Conservation (phyloP, 2,888 invertebrate genomes). For the Polyploca ridens region DNA sequence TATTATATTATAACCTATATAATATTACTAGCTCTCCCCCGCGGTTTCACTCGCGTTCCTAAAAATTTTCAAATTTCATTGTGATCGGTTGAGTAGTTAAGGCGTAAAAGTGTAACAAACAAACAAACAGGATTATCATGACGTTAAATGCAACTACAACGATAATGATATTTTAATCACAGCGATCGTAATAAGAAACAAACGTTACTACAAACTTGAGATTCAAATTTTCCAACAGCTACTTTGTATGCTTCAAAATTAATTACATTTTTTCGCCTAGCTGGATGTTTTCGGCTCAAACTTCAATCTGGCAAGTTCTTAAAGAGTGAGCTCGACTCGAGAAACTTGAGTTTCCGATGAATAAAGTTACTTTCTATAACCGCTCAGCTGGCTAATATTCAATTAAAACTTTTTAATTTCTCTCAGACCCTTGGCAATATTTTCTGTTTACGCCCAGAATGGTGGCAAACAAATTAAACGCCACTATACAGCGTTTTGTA, state of each 20-base stretch:
- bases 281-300: slow-evolving; percentile 47
- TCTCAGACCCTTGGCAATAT: slow-evolving; percentile 63
- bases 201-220: neutral
- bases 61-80: too few relatives aligned
- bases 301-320: slow-evolving; percentile 56
- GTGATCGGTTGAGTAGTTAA: too few relatives aligned
- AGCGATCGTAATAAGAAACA: neutral
- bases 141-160: neutral
- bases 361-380: slow-evolving; percentile 57
- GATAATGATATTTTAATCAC: neutral
- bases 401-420: slow-evolving; percentile 80
- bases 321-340: slow-evolving; percentile 36
- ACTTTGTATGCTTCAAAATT: slow-evolving; percentile 44
- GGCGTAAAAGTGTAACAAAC: too few relatives aligned
- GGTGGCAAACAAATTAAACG: slow-evolving; percentile 54
- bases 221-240: neutral
- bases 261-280: slow-evolving; percentile 52
- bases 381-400: slow-evolving; percentile 75
- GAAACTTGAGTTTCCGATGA: slow-evolving; percentile 38
- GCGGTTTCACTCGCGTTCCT: too few relatives aligned
- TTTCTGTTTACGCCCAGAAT: slow-evolving; percentile 60
- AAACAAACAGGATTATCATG: too few relatives aligned
- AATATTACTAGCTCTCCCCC: too few relatives aligned
- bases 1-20: too few relatives aligned
- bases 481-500: slow-evolving; percentile 31